Evolutionary conservation across 1,140 invertebrate genomes (phyloP), one percentile per base, ranked within the genome.

Genomic region (Rhopalosiphum padi): DNA sequence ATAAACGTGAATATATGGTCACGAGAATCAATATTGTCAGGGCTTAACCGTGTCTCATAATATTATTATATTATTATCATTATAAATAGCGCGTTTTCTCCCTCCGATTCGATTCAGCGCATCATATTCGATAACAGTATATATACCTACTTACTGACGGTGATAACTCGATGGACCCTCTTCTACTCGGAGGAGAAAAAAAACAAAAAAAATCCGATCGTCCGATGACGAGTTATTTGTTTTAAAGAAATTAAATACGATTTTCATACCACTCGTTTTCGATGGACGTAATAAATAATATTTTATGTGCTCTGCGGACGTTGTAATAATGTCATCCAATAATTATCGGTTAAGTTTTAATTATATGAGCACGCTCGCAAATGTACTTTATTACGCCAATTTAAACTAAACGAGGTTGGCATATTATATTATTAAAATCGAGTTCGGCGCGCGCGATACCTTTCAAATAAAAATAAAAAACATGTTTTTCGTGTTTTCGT

Each of bases 401-500:
- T 87, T n/a, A 46, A 48, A 41, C 46, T 18, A 35, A 48, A 88
- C 43, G 15, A n/a, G 18, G 43, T 48, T n/a, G 86, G 23, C 15
- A 88, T 46, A 46, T 46, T 46, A 46, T n/a, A 86, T 46, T 43
- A 85, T 43, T 46, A 43, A 46, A 46, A 25, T 43, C 23, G 25
- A 86, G 85, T 43, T 43, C n/a, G 15, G 25, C 4, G 83, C 82
- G 23, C 25, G 55, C 11, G 60, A 77, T 77, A 77, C 60, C 30
- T 77, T 77, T 77, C 60, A 35, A 68, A 68, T 77, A n/a, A 77
- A 77, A 46, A 46, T 46, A 77, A 46, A 86, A 43, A 86, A 86
- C 85, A 18, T 46, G 85, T 86, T 46, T 86, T 86, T 46, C 85
- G 85, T 46, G 85, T 86, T 86, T 86, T 86, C 9, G 83, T 41